Percentiles rank a stretch among this genome's conserved stretches.
Evolutionary conservation across 1,140 invertebrate genomes (phyloP).

Genomic region (Drosophila aff.): DNA sequence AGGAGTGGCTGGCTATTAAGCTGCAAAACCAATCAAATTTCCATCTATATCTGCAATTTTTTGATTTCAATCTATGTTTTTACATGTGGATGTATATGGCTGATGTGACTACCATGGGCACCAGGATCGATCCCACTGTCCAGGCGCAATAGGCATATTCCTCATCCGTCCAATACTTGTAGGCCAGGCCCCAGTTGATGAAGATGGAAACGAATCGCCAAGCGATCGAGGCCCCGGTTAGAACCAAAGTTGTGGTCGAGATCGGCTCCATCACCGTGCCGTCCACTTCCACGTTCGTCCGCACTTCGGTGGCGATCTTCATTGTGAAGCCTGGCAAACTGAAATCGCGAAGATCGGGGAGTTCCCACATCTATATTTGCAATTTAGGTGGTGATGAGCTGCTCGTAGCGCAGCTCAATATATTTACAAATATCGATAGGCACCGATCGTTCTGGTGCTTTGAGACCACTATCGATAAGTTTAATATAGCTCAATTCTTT

Average conservation of each 20-base stretch:
- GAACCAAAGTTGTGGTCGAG: background rate
- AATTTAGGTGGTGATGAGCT: background rate
- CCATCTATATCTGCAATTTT: background rate
- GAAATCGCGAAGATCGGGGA: slow-evolving; percentile 4
- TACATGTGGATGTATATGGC: slow-evolving; percentile 66
- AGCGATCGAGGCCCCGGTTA: slow-evolving; percentile 39
- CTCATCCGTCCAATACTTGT: slow-evolving; percentile 42
- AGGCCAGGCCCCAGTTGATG: slow-evolving; percentile 58
- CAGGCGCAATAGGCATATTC: slow-evolving; percentile 49
- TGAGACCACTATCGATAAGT: slow-evolving; percentile 6
- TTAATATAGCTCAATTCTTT: background rate
- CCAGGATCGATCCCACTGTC: slow-evolving; percentile 59
- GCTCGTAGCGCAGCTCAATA: background rate
- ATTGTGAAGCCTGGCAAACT: background rate
- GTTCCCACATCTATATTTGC: slow-evolving; percentile 2
- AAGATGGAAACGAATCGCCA: slow-evolving; percentile 59
- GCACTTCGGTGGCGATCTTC: slow-evolving; percentile 10
- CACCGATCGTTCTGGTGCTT: background rate
- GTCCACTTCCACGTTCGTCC: slow-evolving; percentile 6
- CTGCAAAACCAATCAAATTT: slow-evolving; percentile 21
- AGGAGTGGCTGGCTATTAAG: slow-evolving; percentile 5
- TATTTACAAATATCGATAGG: background rate
- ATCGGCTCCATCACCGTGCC: slow-evolving; percentile 39
- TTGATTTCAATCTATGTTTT: background rate
- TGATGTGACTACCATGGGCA: slow-evolving; percentile 59